Evolutionary conservation across 2,888 invertebrate genomes (phyloP).

Genomic region (Dilophus febrilis): DNA sequence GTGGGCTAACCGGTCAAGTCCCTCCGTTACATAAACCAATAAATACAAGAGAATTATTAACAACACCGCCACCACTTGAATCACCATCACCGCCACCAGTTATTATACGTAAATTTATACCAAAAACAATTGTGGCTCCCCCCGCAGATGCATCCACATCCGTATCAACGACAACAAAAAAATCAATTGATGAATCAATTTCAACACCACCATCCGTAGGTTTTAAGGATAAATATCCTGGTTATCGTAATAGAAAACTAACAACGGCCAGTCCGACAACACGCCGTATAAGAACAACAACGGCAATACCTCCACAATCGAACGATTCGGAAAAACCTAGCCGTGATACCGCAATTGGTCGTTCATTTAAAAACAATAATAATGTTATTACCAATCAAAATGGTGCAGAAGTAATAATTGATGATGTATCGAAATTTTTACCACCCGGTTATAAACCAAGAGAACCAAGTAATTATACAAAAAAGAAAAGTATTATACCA

Average conservation of each 20-base stretch:
- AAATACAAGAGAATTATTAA: neutral
- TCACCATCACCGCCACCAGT: slow-evolving; percentile 41
- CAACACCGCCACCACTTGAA: neutral
- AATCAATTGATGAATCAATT: neutral
- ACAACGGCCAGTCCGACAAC: slow-evolving; percentile 32
- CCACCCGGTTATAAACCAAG: slow-evolving; percentile 39
- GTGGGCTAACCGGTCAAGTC: slow-evolving; percentile 54
- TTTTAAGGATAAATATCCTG: slow-evolving; percentile 13
- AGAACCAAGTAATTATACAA: slow-evolving; percentile 10
- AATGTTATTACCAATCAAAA: slow-evolving; percentile 35
- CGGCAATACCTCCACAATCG: too few species aligned
- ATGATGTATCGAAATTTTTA: slow-evolving; percentile 43
- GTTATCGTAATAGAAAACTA: slow-evolving; percentile 36
- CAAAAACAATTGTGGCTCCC: slow-evolving; percentile 24
- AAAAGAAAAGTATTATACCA: slow-evolving; percentile 13
- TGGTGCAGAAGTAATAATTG: slow-evolving; percentile 39
- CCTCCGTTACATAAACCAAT: slow-evolving; percentile 49
- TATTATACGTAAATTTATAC: slow-evolving; percentile 48
- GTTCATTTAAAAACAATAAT: slow-evolving; percentile 37
- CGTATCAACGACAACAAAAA: slow-evolving; percentile 1
- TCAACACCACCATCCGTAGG: neutral
- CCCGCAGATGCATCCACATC: slow-evolving; percentile 7
- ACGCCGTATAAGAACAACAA: neutral
- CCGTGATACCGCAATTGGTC: slow-evolving; percentile 26
- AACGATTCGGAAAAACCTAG: slow-evolving; percentile 15